These are phyloP conservation scores for Muntiacus muntjak DNA, from an alignment of 2,113 vertebrate genomes.

Conservation along the genomic window DNA sequence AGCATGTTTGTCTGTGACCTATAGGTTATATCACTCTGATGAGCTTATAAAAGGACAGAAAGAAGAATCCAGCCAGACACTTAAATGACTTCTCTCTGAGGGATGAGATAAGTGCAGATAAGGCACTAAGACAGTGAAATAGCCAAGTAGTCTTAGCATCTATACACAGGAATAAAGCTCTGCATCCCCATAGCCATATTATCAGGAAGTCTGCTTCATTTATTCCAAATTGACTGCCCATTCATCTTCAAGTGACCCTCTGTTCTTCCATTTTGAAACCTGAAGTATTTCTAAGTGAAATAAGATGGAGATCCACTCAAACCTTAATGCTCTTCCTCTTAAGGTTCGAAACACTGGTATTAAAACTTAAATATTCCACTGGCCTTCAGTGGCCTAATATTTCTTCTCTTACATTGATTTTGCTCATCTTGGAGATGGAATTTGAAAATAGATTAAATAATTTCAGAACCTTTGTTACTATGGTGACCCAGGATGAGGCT, in stretches of 20 bases:
- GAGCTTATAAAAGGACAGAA: not conserved
- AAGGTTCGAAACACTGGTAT: constrained; percentile 43
- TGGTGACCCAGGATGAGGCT: constrained; percentile 74
- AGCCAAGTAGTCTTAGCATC: not conserved
- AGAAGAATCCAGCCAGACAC: not conserved
- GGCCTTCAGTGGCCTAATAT: constrained; percentile 52
- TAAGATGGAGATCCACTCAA: not conserved
- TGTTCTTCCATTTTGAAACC: constrained; percentile 1
- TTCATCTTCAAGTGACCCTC: not conserved
- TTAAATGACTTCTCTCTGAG: not conserved
- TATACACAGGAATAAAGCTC: not conserved
- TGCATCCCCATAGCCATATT: not conserved
- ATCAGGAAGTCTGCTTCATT: not conserved
- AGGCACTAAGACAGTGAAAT: not conserved
- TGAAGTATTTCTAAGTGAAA: constrained; percentile 26
- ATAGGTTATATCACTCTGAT: too few species aligned
- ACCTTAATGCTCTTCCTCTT: not conserved
- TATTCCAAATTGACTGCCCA: not conserved
- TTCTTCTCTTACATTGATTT: constrained; percentile 78
- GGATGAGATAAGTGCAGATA: not conserved
- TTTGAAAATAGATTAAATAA: constrained; percentile 81
- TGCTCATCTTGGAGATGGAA: constrained; percentile 75
- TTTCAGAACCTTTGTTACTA: constrained; percentile 80
- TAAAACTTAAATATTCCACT: constrained; percentile 61
- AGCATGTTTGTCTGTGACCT: not conserved